Evolutionary conservation across 2,797 vertebrate genomes (phyloP).

Genomic region (Gallirallus australis): DNA sequence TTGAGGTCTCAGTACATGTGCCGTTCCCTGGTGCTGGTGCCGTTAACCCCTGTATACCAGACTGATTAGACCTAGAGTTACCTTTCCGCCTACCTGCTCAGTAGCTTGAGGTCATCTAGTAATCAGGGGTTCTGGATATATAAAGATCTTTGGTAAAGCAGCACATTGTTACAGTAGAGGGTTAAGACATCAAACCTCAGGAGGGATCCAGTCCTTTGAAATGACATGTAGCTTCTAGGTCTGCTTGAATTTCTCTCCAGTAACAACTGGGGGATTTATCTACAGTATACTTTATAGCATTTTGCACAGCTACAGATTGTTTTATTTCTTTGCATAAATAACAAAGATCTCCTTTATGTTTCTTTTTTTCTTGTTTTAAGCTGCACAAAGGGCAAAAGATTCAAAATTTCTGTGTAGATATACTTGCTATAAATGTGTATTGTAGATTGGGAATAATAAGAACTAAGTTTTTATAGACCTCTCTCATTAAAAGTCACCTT

Average conservation of each 20-base stretch:
- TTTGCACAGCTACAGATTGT: constrained; percentile 49
- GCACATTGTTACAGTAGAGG: constrained; percentile 12
- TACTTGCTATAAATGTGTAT: constrained; percentile 49
- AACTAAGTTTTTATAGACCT: constrained; percentile 74
- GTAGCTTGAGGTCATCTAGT: constrained; percentile 60
- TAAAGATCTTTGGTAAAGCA: constrained; percentile 49
- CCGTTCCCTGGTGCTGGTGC: constrained; percentile 20
- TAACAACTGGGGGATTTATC: constrained; percentile 57
- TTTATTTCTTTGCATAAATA: constrained; percentile 78
- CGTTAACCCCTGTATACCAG: constrained; percentile 43
- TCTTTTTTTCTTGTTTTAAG: constrained; percentile 54
- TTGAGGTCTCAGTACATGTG: constrained; percentile 2
- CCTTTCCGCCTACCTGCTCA: not conserved
- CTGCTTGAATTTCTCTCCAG: constrained; percentile 51
- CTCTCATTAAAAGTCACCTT: constrained; percentile 83
- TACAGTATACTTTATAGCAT: constrained; percentile 53
- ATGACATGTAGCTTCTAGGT: constrained; percentile 35
- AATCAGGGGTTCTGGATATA: constrained; percentile 63
- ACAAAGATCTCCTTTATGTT: constrained; percentile 62
- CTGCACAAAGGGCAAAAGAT: constrained; percentile 31
- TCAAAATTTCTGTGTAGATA: constrained; percentile 30
- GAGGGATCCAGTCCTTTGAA: constrained; percentile 54
- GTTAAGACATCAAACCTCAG: constrained; percentile 65
- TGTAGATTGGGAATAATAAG: constrained; percentile 53
- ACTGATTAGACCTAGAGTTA: not conserved